Conservation (phyloP, 2,888 invertebrate species). For the Phyllotreta striolata region DNA sequence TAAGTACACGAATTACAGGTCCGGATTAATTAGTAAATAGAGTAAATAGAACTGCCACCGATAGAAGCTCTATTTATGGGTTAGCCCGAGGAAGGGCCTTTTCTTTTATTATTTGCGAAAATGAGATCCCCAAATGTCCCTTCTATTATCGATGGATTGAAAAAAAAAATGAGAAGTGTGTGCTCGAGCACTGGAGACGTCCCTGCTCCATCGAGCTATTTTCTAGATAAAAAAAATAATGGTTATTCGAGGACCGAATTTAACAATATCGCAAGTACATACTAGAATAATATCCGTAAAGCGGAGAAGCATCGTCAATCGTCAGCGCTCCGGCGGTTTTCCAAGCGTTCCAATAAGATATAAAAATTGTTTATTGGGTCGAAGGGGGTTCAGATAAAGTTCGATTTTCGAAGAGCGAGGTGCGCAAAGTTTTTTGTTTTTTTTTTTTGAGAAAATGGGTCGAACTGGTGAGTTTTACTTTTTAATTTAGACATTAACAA, state of each 20-base stretch:
- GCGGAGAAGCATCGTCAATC: not conserved
- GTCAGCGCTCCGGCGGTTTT: not conserved
- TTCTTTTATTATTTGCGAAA: not conserved
- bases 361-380: constrained; percentile 11
- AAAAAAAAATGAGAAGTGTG: constrained; percentile 2
- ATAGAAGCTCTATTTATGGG: not conserved
- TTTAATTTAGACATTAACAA: no score
- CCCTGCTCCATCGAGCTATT: not conserved
- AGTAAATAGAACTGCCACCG: not conserved
- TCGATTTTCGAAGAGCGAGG: not conserved
- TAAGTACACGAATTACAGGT: not conserved
- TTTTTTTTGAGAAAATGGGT: constrained; percentile 2
- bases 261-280: constrained; percentile 6
- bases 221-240: constrained; percentile 12
- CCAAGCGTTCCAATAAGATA: not conserved
- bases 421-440: not conserved
- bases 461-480: constrained; percentile 7
- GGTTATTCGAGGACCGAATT: not conserved
- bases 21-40: not conserved
- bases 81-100: not conserved
- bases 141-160: no score
- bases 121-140: no score
- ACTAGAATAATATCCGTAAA: not conserved
- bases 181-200: not conserved
- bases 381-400: constrained; percentile 4